Evolutionary conservation across 2,797 vertebrate genomes (phyloP), one percentile per base, ranked within the genome.

Genomic region (Notamacropus eugenii): DNA sequence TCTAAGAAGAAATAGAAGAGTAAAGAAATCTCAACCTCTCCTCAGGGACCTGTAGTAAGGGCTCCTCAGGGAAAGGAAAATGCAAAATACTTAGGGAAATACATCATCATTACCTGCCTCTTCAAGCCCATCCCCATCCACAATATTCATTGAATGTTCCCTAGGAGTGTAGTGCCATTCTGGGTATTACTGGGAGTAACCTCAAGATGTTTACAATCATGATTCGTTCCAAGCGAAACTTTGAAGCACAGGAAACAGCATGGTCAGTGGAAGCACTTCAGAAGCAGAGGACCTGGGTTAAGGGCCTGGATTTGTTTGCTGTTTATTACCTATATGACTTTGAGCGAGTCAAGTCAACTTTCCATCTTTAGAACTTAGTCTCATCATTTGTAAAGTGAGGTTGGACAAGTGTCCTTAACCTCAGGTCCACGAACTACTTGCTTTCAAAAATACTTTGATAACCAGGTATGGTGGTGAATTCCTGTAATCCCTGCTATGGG

Each of bases 1-100:
- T 90, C 94, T 92, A 67, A 94, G 91, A 67, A 31, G 46, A 54
- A 96, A 94, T 96, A 94, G 87, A 19, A 55, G 56, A 95, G 90
- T 57, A 22, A 54, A 93, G 87, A 92, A 93, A 58, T n/a, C 29
- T 58, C 29, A 93, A 59, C 62, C 1, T 87, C 54, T 40, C 74
- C 95, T n/a, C 40, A 54, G 29, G 54, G 67, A 55, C 29, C 82
- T 87, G 24, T 95, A 55, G 94, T 28, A 28, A 91, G 28, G 27
- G 62, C 59, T 52, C 34, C 90, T 55, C 4, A 34, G 34, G 92
- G 27, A 3, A 92, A 95, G 62, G 31, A 91, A 95, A 58, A 95
- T 55, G 91, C 52, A 96, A 94, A 94, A 9, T 40, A 54, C 82
- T 62, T 22, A 93, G 55, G 24, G 50, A 93, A 46, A 56, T 54